Evolutionary conservation across 53 echinoderm and acorn worm genomes (phyloP), one percentile per base, ranked within the genome.

Genomic region (Luidia sarsii): DNA sequence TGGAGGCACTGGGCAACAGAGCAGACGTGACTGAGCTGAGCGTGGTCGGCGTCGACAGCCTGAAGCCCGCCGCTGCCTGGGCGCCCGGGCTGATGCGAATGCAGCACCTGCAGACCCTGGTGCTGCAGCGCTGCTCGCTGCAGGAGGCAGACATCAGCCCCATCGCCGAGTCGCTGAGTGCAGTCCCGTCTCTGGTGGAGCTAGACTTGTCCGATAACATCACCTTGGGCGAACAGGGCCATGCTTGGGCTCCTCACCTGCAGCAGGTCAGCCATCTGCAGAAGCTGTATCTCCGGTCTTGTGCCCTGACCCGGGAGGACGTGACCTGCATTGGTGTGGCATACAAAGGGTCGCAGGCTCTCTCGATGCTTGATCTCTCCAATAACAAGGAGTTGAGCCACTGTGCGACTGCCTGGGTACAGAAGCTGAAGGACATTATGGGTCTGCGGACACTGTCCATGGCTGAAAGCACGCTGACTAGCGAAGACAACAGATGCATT

Each of bases 1-100:
- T 71, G 11, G 34, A 71, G 53, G 71, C 28, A 28, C 33, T 71
- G 52, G 20, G 71, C 36, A 20, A 6, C 2, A 71, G 71, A 48
- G 34, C 18, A 52, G 71, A 71, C 53, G 9, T 71, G 53, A 48
- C 48, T 50, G 71, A 71, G 22, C 48, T 71, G 19, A 48, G 51
- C 23, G 35, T 71, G 32, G 21, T 52, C 8, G 53, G 54, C 37
- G 53, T 34, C 22, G 8, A 35, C 13, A 48, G 32, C 33, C 33
- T 71, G 33, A 23, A 10, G 6, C 30, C 30, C n/a, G 21, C 71
- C 0, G 71, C 71, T 52, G 4, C 18, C 1, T 71, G 71, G 71
- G 51, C 53, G 8, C 53, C 2, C 13, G 15, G 30, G 7, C 33
- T 71, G 10, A 32, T 52, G 13, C 53, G 36, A 16, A 20, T 71